phyloP scores from a whole-genome alignment of 2,797 vertebrate species.

The Picus viridis region DNA sequence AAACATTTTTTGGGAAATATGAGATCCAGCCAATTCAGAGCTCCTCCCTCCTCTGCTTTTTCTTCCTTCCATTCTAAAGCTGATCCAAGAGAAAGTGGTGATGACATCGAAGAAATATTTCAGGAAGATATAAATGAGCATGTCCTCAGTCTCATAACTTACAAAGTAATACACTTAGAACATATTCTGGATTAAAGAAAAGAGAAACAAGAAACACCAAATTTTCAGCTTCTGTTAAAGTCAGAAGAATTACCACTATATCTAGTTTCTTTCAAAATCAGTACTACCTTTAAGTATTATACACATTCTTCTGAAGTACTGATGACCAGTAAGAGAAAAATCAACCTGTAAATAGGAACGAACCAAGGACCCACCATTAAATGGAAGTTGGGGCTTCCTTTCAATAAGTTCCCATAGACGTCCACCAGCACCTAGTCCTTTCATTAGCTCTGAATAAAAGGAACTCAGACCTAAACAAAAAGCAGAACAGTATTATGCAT shows the following conservation, averaged over 20 bases:
- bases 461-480: constrained; percentile 88
- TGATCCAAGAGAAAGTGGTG: neutral
- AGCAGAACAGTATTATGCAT: neutral
- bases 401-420: constrained; percentile 95
- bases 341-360: neutral
- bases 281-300: neutral
- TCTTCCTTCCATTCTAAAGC: neutral
- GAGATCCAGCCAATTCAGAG: neutral
- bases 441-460: constrained; percentile 98
- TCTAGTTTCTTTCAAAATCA: neutral
- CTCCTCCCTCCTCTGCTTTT: neutral
- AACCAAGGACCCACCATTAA: constrained; percentile 82
- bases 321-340: neutral
- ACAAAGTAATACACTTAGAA: neutral
- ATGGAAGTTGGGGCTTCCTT: constrained; percentile 88
- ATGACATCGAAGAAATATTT: neutral
- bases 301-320: neutral
- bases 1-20: neutral
- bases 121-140: neutral
- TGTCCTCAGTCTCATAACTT: neutral
- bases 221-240: neutral
- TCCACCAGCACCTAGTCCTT: constrained; percentile 92
- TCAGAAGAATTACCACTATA: neutral
- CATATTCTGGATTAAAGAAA: neutral
- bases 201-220: neutral